These are phyloP conservation scores for Campoletis sonorensis DNA, from an alignment of 1,140 invertebrate genomes.

Conservation along the genomic window DNA sequence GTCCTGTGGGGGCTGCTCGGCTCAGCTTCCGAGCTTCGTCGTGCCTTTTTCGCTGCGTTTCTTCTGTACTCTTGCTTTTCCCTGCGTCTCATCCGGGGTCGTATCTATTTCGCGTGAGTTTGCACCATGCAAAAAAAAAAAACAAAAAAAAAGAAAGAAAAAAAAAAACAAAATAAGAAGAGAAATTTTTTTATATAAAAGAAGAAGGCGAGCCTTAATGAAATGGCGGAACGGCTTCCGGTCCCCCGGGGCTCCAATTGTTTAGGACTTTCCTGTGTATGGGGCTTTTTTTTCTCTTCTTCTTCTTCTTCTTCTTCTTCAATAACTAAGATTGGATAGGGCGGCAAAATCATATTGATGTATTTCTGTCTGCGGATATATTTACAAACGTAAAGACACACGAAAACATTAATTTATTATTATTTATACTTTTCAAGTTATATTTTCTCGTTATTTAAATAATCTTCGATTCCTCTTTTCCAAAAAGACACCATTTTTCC, in stretches of 20 bases:
- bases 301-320: slow-evolving; percentile 55
- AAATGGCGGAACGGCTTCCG: slow-evolving; percentile 58
- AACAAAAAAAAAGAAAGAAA: slow-evolving; percentile 13
- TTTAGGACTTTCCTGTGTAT: slow-evolving; percentile 58
- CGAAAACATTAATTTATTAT: background rate
- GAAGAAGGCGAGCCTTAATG: slow-evolving; percentile 57
- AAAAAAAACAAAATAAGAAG: slow-evolving; percentile 25
- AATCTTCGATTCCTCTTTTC: background rate
- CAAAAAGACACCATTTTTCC: background rate
- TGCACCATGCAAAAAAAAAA: slow-evolving; percentile 2
- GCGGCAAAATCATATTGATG: slow-evolving; percentile 52
- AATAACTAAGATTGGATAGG: slow-evolving; percentile 64
- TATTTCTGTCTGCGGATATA: background rate
- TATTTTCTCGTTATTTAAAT: background rate
- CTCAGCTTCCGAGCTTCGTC: background rate
- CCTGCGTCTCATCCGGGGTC: background rate
- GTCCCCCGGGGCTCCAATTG: slow-evolving; percentile 58
- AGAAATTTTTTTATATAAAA: slow-evolving; percentile 34
- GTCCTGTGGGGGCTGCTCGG: slow-evolving; percentile 12
- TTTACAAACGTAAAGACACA: background rate
- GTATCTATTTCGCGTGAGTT: slow-evolving; percentile 37
- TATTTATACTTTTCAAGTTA: background rate
- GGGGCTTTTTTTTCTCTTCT: slow-evolving; percentile 48
- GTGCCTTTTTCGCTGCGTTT: slow-evolving; percentile 26
- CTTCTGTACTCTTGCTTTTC: background rate